A percentile compares a stretch with the other conserved stretches of the same genome.
Evolutionary conservation across 2,797 vertebrate species (phyloP).

Genomic region (Semaprochilodus insignis): DNA sequence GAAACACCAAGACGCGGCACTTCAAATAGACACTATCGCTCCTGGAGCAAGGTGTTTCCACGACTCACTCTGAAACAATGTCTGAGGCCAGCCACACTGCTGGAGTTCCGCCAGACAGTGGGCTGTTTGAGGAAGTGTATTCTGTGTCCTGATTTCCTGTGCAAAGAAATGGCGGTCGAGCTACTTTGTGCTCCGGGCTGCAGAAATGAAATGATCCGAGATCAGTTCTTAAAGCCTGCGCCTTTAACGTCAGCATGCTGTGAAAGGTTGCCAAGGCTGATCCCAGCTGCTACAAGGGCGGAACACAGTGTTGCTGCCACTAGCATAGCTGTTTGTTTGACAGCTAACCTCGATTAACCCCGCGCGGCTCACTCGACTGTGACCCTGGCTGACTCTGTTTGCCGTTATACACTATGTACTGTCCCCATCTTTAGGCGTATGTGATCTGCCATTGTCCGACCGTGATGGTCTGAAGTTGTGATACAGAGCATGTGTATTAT

Average conservation of each 20-base stretch:
- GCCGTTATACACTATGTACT: not conserved
- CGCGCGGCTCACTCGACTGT: not conserved
- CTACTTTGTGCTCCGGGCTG: not conserved
- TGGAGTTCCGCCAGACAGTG: slow-evolving; percentile 16
- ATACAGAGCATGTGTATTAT: not conserved
- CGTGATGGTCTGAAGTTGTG: not conserved
- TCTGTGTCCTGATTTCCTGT: slow-evolving; percentile 46
- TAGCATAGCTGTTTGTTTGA: not conserved
- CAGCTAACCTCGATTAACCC: slow-evolving; percentile 1
- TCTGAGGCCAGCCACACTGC: not conserved
- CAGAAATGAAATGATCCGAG: not conserved
- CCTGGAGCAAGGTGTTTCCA: slow-evolving; percentile 5
- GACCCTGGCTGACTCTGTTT: not conserved
- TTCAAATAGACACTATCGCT: slow-evolving; percentile 27
- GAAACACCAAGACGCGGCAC: not conserved
- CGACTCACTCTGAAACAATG: slow-evolving; percentile 10
- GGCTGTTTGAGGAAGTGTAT: slow-evolving; percentile 35
- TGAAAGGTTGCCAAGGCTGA: not conserved
- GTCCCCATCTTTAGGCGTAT: not conserved
- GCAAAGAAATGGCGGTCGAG: not conserved
- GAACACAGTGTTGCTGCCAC: not conserved
- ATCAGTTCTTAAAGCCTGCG: slow-evolving; percentile 14
- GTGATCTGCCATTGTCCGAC: not conserved
- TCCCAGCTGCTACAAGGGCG: slow-evolving; percentile 5
- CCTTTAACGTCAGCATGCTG: not conserved